Evolutionary conservation across 1,140 invertebrate genomes (phyloP), one percentile per base, ranked within the genome.

Genomic region (Rhyacophila brunnea): DNA sequence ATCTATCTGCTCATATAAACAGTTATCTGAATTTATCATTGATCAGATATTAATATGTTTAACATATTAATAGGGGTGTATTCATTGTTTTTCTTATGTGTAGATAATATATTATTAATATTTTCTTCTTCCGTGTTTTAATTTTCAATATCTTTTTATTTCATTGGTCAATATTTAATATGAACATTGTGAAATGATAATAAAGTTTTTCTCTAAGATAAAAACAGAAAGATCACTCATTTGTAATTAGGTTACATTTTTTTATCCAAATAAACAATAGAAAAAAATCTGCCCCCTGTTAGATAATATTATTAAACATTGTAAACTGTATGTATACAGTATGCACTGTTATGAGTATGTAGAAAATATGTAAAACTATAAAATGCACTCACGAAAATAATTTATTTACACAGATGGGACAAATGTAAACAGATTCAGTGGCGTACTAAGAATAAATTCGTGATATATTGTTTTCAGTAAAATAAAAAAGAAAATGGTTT

Each of bases 141-240:
- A 28, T 28, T 28, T 5, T 28, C 23, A 28, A 28, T 5, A 28
- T 28, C 23, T 28, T 28, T 5, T 9, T 28, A n/a, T 28, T 28
- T 28, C 23, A 28, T 28, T 5, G 9, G 9, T 9, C 3, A 9
- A 5, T 28, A 28, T 28, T 28, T 28, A 28, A 28, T 28, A 28
- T 28, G 9, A 28, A 4, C 36, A 56, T 46, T 56, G 53, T 56
- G 53, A 56, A 56, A 56, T 56, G 53, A 56, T 56, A 56, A 56
- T 56, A 56, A 56, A 46, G 20, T 46, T 46, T 56, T 56, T 45
- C 46, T 44, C 19, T 56, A 56, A 46, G 53, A 28, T 28, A 9
- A 28, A 28, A 28, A 28, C 23, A 54, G 51, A 23, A 54, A 38
- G 38, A 44, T 54, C 15, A 54, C 20, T 54, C 20, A 43, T 54